Evolutionary conservation across 2,113 vertebrate species (phyloP).

Genomic region (Actenoides hombroni): DNA sequence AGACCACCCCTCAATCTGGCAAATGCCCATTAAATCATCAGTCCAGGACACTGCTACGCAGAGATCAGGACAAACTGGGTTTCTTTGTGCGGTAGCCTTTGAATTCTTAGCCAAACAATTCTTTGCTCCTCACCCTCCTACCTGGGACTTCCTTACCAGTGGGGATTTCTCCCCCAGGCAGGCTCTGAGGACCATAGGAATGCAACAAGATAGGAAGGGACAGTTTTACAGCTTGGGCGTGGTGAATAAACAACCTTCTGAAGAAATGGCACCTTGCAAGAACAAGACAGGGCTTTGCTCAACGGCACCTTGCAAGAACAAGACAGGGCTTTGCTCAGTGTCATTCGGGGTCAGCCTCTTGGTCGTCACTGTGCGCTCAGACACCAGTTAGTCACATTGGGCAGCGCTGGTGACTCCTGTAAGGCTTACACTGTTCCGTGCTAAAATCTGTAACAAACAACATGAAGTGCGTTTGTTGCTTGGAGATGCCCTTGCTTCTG

Average conservation of each 20-base stretch:
- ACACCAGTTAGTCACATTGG: not conserved
- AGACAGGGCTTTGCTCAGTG: not conserved
- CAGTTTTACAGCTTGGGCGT: not conserved
- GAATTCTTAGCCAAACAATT: not conserved
- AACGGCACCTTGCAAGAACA: no score
- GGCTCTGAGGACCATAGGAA: not conserved
- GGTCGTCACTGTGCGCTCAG: not conserved
- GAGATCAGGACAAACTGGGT: not conserved
- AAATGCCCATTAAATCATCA: not conserved
- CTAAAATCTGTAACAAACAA: not conserved
- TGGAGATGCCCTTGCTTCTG: not conserved
- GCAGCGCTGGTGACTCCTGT: not conserved
- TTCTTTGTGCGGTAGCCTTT: not conserved
- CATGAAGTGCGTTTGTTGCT: not conserved
- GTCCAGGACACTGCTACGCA: not conserved
- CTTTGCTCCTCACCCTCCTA: not conserved
- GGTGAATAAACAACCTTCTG: not conserved
- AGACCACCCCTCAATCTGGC: not conserved
- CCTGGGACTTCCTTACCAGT: not conserved
- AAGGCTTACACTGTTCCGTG: fast-evolving
- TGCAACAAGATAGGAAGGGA: not conserved
- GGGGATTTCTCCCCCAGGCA: not conserved
- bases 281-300: not conserved
- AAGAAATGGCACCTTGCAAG: not conserved
- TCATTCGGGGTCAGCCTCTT: not conserved